Base-by-base conservation (phyloP, 1,140 invertebrate species). In the Trichomalopsis sarcophagae region DNA sequence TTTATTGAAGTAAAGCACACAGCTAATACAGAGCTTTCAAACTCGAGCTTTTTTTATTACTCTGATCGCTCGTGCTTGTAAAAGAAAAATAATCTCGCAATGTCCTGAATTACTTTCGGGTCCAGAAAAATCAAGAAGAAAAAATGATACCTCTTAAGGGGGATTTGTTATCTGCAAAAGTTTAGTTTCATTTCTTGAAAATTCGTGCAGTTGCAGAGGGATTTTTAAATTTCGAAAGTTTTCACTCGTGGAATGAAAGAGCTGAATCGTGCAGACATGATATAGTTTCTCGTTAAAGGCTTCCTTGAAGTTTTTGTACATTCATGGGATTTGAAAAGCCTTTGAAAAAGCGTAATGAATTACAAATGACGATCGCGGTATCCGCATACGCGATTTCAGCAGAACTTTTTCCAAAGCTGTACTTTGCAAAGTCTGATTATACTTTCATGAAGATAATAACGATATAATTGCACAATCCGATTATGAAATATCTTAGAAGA, bases 241-340 rank as follows among this genome's bases (percentile, higher is more conserved):
- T 75, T 6, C 17, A 7, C 10, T 75, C 7, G 23, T 3, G n/a
- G 30, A 75, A 75, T 75, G 21, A n/a, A 75, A n/a, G 36, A 75
- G 73, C 27, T 44, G 36, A 75, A 75, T 75, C 73, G 73, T 30
- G 14, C n/a, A 71, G 23, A 71, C 9, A n/a, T 40, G 21, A 17
- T 40, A 44, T 33, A 74, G 71, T 27, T 74, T 74, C 71, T 74
- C 21, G 10, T 44, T 75, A 75, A 75, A 75, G 73, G 17, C 73
- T 75, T 75, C 21, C 36, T 14, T 1, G 14, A 17, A 75, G 5
- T 75, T 75, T 75, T 71, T 62, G 21, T 21, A 62, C 55, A 62
- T 62, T 62, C 55, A n/a, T 62, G 17, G 17, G 13, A 55, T 7
- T 62, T 21, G 17, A 7, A 62, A 62, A 7, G 55, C 6, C 55